Percentiles rank a stretch among this genome's conserved stretches.
phyloP scores from a whole-genome alignment of 2,113 vertebrate species.

The Grammomys surdaster region DNA sequence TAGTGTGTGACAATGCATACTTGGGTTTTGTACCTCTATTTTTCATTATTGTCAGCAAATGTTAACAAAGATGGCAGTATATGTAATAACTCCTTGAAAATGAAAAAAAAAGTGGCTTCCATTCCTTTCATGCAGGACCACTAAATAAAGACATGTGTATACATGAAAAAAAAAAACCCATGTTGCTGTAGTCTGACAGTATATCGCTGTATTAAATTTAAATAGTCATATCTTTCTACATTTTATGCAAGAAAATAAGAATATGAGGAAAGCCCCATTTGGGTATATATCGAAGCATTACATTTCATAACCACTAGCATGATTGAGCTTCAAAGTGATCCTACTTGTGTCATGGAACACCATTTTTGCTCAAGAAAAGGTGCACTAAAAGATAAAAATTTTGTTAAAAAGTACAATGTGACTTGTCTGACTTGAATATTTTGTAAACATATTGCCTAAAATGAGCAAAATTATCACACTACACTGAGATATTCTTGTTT shows the following conservation, averaged over 20 bases:
- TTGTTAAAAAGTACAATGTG: not conserved
- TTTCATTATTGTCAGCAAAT: conserved; percentile 46
- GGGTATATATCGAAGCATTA: not conserved
- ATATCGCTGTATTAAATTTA: not conserved
- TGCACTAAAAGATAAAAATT: no score
- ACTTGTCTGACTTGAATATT: not conserved
- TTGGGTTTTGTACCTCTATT: conserved; percentile 25
- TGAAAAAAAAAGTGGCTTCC: conserved; percentile 74
- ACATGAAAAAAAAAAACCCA: conserved; percentile 77
- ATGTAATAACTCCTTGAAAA: conserved; percentile 59
- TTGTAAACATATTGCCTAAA: not conserved
- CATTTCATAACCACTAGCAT: not conserved
- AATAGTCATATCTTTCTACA: not conserved
- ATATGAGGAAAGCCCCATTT: not conserved
- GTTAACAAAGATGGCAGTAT: conserved; percentile 40
- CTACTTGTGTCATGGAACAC: not conserved
- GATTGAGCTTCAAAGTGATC: not conserved
- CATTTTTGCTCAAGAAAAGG: not conserved
- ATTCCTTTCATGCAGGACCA: not conserved
- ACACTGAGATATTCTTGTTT: no score
- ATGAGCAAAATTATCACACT: not conserved
- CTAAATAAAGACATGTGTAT: conserved; percentile 81
- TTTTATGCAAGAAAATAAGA: not conserved
- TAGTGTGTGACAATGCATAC: not conserved
- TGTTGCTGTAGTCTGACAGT: conserved; percentile 70